phyloP scores from a whole-genome alignment of 2,888 invertebrate genomes.

The Caenorhabditis wallacei region DNA sequence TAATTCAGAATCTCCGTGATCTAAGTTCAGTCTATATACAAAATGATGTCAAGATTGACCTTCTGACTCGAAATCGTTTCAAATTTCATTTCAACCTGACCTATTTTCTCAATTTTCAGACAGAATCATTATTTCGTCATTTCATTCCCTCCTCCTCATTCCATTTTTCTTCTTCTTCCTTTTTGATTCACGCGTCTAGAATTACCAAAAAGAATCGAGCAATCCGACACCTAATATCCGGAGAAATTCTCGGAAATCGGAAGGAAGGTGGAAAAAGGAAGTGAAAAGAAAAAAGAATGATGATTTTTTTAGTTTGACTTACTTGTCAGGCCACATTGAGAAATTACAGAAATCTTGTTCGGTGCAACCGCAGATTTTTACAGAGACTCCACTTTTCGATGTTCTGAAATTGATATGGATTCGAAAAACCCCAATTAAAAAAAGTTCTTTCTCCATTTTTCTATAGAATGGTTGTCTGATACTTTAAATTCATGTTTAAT shows the following conservation, averaged over 20 bases:
- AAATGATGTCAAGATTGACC: conserved; percentile 20
- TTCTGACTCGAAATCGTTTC: conserved; percentile 19
- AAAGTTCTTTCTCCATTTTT: too few relatives aligned
- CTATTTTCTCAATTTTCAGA: conserved; percentile 14
- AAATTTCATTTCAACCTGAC: not conserved
- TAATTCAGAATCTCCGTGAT: too few relatives aligned
- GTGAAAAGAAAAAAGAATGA: conserved; percentile 20
- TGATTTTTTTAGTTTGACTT: conserved; percentile 19
- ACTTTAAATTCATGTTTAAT: too few relatives aligned
- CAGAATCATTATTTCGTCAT: conserved; percentile 35
- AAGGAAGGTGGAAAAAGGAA: too few relatives aligned
- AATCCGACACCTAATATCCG: conserved; percentile 54
- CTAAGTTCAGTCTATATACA: not conserved
- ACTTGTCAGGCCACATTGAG: conserved; percentile 73
- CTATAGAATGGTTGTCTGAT: too few relatives aligned
- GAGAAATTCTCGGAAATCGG: conserved; percentile 25
- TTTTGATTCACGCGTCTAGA: conserved; percentile 42
- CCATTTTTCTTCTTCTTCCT: conserved; percentile 8
- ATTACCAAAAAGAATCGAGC: conserved; percentile 45
- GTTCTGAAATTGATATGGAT: conserved; percentile 50
- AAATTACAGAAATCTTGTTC: conserved; percentile 71
- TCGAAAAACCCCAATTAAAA: too few relatives aligned
- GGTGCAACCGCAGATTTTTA: conserved; percentile 71
- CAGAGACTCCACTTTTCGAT: conserved; percentile 70
- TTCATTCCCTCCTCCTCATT: not conserved